Evolutionary conservation across 2,888 invertebrate species (phyloP).

Genomic region (Galerucella calmariensis): DNA sequence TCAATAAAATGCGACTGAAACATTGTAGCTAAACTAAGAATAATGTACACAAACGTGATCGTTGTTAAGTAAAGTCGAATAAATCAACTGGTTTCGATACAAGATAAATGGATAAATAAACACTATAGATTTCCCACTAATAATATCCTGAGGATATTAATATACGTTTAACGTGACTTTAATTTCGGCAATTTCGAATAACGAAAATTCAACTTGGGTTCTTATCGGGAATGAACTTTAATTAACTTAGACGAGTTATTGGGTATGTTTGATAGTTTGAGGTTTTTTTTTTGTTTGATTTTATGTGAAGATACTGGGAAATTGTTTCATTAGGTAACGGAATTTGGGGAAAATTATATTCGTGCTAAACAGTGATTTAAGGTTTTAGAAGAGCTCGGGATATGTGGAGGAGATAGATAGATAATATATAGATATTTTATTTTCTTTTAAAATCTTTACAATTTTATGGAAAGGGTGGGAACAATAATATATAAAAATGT

Average conservation of each 20-base stretch:
- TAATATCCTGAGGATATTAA: slow-evolving; percentile 51
- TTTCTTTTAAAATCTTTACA: too few species aligned
- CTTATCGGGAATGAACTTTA: slow-evolving; percentile 28
- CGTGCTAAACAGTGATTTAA: too few species aligned
- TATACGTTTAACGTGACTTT: slow-evolving; percentile 53
- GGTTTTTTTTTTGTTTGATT: not conserved
- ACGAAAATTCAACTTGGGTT: slow-evolving; percentile 37
- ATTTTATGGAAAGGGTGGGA: too few species aligned
- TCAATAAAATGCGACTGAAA: not conserved
- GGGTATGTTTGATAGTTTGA: slow-evolving; percentile 4
- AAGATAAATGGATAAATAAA: slow-evolving; percentile 42
- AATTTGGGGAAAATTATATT: too few species aligned
- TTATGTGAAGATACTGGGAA: not conserved
- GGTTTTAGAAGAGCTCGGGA: too few species aligned
- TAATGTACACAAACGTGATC: slow-evolving; percentile 16
- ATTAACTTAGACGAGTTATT: slow-evolving; percentile 23
- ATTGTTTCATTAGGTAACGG: too few species aligned
- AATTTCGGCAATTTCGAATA: slow-evolving; percentile 42
- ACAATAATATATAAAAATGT: too few species aligned
- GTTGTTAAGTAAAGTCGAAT: slow-evolving; percentile 13
- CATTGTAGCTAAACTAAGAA: too few species aligned
- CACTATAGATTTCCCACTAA: slow-evolving; percentile 40
- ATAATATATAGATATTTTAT: too few species aligned
- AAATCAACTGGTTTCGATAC: slow-evolving; percentile 22
- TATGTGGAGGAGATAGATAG: too few species aligned